Percentiles rank a stretch among this genome's conserved stretches.
Conservation (phyloP, 1,140 invertebrate genomes). For the Lamellibrachia luymesi region DNA sequence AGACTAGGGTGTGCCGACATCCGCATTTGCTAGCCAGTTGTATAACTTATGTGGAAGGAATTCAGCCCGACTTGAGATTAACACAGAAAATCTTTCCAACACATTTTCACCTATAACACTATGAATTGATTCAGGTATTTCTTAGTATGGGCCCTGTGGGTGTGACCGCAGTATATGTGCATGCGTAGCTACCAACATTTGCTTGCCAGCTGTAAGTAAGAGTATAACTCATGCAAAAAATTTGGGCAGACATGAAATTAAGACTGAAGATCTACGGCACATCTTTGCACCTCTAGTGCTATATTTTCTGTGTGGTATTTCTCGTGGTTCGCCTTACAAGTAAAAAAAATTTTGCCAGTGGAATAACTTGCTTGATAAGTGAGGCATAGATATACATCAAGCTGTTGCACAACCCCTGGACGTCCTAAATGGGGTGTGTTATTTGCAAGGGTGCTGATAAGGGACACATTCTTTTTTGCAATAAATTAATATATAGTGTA, state of each 20-base stretch:
- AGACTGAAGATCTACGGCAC: background rate
- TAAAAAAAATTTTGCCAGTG: background rate
- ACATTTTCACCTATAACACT: background rate
- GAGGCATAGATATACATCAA: background rate
- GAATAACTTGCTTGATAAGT: background rate
- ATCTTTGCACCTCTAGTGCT: background rate
- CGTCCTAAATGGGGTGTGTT: background rate
- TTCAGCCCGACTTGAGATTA: background rate
- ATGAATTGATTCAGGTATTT: background rate
- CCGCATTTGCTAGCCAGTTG: background rate
- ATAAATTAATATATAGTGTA: background rate
- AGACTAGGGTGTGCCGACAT: background rate
- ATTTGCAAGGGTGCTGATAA: background rate
- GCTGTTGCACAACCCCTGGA: background rate
- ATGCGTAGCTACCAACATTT: background rate
- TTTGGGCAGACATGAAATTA: background rate
- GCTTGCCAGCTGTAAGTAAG: background rate
- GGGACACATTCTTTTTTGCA: background rate
- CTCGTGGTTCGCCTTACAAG: background rate
- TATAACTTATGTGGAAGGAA: background rate
- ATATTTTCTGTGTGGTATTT: background rate
- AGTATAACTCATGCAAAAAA: background rate
- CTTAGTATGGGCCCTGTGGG: background rate
- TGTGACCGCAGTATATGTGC: background rate
- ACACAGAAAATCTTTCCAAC: background rate